A percentile compares a stretch with the other conserved stretches of the same genome.
These are phyloP conservation scores for Apotomis capreana DNA, from an alignment of 2,888 invertebrate species.

Conservation along the genomic window DNA sequence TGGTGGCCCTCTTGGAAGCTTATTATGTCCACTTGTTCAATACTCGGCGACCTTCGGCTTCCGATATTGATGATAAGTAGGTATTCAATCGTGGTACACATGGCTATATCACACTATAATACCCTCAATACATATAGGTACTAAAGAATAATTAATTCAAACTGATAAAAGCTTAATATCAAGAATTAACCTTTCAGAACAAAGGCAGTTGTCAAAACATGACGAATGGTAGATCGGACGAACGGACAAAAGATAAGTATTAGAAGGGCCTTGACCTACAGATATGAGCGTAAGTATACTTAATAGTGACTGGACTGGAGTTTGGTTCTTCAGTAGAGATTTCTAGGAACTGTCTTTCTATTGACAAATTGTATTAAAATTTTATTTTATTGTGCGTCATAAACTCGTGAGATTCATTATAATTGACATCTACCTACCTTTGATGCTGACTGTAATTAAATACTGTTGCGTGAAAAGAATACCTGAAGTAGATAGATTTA, in stretches of 20 bases:
- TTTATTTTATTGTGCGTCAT: background rate
- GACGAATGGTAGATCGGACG: conserved; percentile 46
- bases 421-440: no score
- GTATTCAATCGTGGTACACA: background rate
- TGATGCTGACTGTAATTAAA: no score
- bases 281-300: conserved; percentile 2
- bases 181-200: conserved; percentile 41
- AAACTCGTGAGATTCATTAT: background rate
- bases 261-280: conserved; percentile 44
- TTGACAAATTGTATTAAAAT: background rate
- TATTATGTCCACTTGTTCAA: no score
- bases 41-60: no score
- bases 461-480: no score
- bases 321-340: conserved; percentile 18
- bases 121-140: background rate
- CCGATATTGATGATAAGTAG: background rate
- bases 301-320: conserved; percentile 7
- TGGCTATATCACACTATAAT: background rate
- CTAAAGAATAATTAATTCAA: conserved; percentile 26
- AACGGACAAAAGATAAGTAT: conserved; percentile 42
- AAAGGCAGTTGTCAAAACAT: conserved; percentile 48
- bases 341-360: conserved; percentile 8
- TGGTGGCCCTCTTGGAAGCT: no score
- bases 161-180: conserved; percentile 32
- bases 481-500: no score